Percentiles rank a stretch among this genome's conserved stretches.
phyloP scores from a whole-genome alignment of 2,113 vertebrate genomes.

The Sapayoa aenigma region DNA sequence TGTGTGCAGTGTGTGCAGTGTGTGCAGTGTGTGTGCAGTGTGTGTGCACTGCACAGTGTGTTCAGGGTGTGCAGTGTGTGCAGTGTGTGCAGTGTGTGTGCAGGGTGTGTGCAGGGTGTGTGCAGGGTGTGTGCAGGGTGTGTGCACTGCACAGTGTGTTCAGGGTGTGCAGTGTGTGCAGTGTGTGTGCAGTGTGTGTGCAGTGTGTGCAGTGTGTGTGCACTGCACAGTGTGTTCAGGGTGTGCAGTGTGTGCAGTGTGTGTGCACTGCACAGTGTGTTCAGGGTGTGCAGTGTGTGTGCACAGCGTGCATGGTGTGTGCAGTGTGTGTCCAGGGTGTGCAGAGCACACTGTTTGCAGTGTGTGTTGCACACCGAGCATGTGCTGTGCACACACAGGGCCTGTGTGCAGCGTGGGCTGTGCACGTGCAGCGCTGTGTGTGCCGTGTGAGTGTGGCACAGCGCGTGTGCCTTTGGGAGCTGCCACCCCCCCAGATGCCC shows the following conservation, averaged over 20 bases:
- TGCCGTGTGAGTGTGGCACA: background rate
- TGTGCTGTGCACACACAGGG: too few species aligned
- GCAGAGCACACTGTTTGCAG: background rate
- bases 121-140: background rate
- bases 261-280: background rate
- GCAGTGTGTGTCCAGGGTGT: background rate
- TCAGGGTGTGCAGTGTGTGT: background rate
- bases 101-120: background rate
- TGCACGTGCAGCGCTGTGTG: fast-evolving
- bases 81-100: background rate
- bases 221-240: background rate
- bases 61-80: background rate
- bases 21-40: too few species aligned
- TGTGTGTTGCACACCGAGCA: background rate
- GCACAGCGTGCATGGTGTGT: background rate
- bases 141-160: background rate
- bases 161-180: background rate
- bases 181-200: background rate
- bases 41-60: too few species aligned
- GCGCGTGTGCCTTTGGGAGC: background rate
- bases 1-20: too few species aligned
- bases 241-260: background rate
- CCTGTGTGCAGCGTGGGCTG: fast-evolving
- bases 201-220: background rate
- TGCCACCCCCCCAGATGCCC: fast-evolving